Evolutionary conservation across 2,888 invertebrate species (phyloP).

Genomic region (Sarcophaga variegata): DNA sequence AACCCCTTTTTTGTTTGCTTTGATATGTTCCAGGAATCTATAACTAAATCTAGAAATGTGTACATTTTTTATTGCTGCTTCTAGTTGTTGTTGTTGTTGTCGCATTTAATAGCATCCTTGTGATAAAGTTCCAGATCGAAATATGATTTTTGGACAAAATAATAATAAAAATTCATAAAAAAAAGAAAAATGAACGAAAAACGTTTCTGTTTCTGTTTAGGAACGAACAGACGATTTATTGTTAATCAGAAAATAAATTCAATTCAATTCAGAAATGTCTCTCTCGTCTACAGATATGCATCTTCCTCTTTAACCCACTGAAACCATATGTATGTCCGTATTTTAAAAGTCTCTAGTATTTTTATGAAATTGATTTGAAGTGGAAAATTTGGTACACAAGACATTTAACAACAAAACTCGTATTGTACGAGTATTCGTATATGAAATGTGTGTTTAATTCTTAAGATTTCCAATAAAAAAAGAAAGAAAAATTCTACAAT

Average conservation of each 20-base stretch:
- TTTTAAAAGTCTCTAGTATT: no score
- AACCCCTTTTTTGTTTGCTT: conserved; percentile 4
- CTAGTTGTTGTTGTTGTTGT: conserved; percentile 29
- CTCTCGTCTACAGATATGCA: not conserved
- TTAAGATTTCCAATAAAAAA: not conserved
- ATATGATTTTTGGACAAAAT: conserved; percentile 4
- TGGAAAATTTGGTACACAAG: conserved; percentile 49
- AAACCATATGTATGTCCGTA: conserved; percentile 16
- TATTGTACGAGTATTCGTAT: not conserved
- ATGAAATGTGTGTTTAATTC: not conserved
- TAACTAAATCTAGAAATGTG: conserved; percentile 51
- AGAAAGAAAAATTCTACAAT: not conserved
- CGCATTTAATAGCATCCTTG: conserved; percentile 37
- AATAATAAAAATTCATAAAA: conserved; percentile 44
- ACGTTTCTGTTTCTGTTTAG: conserved; percentile 59
- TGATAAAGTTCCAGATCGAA: conserved; percentile 46
- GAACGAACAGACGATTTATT: conserved; percentile 75
- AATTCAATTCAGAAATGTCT: conserved; percentile 51
- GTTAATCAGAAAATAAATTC: conserved; percentile 75
- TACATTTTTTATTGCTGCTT: not conserved
- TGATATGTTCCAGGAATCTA: conserved; percentile 56
- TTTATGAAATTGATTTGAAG: conserved; percentile 54
- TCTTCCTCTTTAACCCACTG: conserved; percentile 5
- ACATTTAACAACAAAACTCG: conserved; percentile 21
- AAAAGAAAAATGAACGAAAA: conserved; percentile 36